phyloP scores from a whole-genome alignment of 2,888 invertebrate species.

The Ctenicera cuprea region DNA sequence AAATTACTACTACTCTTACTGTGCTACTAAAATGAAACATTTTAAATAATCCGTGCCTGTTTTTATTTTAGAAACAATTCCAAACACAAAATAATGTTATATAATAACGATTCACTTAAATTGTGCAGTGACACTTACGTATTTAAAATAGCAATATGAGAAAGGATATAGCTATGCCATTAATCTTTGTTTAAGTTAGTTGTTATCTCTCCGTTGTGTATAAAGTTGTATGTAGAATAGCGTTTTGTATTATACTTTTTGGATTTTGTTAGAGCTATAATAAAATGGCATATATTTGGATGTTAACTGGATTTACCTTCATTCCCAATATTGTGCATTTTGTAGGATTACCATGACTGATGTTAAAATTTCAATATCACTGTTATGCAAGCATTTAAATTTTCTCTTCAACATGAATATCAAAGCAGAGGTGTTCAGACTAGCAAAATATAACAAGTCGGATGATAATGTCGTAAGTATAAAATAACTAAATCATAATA shows the following conservation, averaged over 20 bases:
- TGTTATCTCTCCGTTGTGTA: conserved; percentile 66
- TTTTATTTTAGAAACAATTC: conserved; percentile 36
- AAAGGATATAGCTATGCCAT: conserved; percentile 51
- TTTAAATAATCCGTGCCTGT: conserved; percentile 59
- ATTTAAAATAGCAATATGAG: conserved; percentile 53
- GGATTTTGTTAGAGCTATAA: conserved; percentile 73
- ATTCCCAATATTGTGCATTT: not conserved
- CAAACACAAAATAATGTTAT: conserved; percentile 41
- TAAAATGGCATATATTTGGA: conserved; percentile 74
- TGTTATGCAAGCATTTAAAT: conserved; percentile 68
- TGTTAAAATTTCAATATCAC: conserved; percentile 66
- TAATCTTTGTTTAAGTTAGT: conserved; percentile 49
- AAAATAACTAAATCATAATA: conserved; percentile 9
- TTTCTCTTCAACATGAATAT: conserved; percentile 62
- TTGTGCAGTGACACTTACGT: conserved; percentile 49
- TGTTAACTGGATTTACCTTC: conserved; percentile 62
- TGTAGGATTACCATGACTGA: conserved; percentile 62
- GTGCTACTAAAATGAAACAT: not conserved
- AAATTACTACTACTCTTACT: conserved; percentile 10
- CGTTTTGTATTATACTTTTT: conserved; percentile 73
- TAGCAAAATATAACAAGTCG: conserved; percentile 66
- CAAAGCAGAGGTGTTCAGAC: conserved; percentile 68
- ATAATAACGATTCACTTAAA: conserved; percentile 50
- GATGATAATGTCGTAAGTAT: conserved; percentile 66
- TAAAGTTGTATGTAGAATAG: conserved; percentile 70